Conservation (phyloP, 2,113 vertebrate genomes). For the Agapornis roseicollis region DNA sequence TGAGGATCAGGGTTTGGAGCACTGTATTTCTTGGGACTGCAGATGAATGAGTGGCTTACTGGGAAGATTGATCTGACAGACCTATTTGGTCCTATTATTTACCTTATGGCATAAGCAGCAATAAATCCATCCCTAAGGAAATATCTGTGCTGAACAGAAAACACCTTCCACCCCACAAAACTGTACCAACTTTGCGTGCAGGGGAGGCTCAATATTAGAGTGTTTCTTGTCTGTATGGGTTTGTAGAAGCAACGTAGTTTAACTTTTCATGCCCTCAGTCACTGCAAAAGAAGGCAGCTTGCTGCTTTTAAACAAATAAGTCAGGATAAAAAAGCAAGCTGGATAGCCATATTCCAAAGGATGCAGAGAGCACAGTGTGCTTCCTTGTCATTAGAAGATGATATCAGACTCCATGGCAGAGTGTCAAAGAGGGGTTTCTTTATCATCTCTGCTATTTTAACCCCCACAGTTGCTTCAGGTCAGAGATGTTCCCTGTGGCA, state of each 20-base stretch:
- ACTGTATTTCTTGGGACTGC: not conserved
- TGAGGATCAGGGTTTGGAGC: not conserved
- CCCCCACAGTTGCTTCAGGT: too few species aligned
- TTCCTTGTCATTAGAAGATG: not conserved
- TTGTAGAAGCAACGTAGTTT: not conserved
- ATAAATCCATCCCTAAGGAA: not conserved
- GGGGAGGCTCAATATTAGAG: not conserved
- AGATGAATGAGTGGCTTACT: not conserved
- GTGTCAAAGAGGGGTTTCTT: fast-evolving
- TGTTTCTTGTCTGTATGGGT: not conserved
- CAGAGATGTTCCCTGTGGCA: not conserved
- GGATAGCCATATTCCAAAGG: not conserved
- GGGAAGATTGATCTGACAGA: not conserved
- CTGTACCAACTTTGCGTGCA: not conserved
- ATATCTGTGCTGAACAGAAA: not conserved
- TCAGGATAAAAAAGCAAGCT: not conserved
- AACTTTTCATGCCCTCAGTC: not conserved
- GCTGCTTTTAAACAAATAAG: not conserved
- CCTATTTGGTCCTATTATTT: not conserved
- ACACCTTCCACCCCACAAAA: not conserved
- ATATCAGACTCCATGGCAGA: fast-evolving
- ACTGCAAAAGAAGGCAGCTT: not conserved
- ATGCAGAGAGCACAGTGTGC: not conserved
- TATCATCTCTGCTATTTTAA: not conserved
- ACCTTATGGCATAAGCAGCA: not conserved